Percentiles rank a stretch among this genome's conserved stretches.
These are phyloP conservation scores for Climacteris rufus DNA, from an alignment of 2,113 vertebrate genomes.

Conservation along the genomic window DNA sequence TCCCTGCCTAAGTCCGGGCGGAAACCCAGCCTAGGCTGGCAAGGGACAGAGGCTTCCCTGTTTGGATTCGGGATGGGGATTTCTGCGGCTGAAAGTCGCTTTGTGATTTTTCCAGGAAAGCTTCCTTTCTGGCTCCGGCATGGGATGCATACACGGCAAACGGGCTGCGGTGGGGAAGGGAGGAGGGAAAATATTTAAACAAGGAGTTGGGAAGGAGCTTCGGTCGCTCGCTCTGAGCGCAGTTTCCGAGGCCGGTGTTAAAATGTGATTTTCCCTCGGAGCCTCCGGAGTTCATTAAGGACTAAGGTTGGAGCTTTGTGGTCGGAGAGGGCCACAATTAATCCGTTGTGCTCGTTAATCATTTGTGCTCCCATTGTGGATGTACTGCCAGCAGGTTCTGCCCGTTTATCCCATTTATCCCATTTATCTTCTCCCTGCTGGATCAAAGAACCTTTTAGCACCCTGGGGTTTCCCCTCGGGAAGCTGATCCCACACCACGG, in stretches of 20 bases:
- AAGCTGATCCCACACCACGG: not conserved
- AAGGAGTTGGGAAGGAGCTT: slow-evolving; percentile 19
- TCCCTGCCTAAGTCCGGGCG: slow-evolving; percentile 12
- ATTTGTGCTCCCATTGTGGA: not conserved
- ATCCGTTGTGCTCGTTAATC: slow-evolving; percentile 22
- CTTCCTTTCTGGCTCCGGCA: slow-evolving; percentile 35
- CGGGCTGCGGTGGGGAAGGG: not conserved
- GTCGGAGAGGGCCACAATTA: not conserved
- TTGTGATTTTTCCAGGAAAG: slow-evolving; percentile 59
- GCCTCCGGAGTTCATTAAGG: not conserved
- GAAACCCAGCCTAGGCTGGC: slow-evolving; percentile 51
- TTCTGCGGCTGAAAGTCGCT: slow-evolving; percentile 61
- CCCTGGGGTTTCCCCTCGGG: not conserved
- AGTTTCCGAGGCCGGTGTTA: not conserved
- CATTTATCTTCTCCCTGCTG: not conserved
- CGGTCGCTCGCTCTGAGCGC: not conserved
- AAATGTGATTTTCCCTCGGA: not conserved
- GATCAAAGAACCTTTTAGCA: slow-evolving; percentile 15
- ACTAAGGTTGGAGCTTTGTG: not conserved
- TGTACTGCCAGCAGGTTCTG: not conserved
- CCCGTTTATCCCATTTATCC: not conserved
- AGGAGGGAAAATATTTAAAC: slow-evolving; percentile 49
- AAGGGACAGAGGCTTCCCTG: slow-evolving; percentile 62
- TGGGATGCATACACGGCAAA: slow-evolving; percentile 7
- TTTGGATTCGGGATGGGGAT: slow-evolving; percentile 45